Percentiles rank a stretch among this genome's conserved stretches.
Conservation (phyloP, 2,888 invertebrate species). For the Tinea semifulvella region DNA sequence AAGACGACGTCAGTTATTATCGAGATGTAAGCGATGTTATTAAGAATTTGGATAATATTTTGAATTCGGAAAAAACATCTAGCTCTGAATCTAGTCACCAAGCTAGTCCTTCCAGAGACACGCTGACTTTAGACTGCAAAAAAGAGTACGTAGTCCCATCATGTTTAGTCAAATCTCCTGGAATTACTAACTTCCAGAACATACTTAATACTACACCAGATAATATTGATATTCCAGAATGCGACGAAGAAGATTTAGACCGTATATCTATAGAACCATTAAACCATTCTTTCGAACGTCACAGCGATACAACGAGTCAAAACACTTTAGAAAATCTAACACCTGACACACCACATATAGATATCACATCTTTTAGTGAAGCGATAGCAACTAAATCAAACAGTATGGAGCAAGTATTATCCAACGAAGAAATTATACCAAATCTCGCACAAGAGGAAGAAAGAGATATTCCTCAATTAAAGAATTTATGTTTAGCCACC, state of each 20-base stretch:
- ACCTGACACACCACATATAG: slow-evolving; percentile 51
- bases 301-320: slow-evolving; percentile 50
- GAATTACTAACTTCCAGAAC: slow-evolving; percentile 54
- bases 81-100: slow-evolving; percentile 68
- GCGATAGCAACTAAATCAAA: slow-evolving; percentile 5
- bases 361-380: slow-evolving; percentile 24
- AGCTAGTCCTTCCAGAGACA: slow-evolving; percentile 61
- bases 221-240: slow-evolving; percentile 28
- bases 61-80: slow-evolving; percentile 69
- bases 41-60: slow-evolving; percentile 69
- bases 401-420: slow-evolving; percentile 10
- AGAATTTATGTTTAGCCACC: slow-evolving; percentile 50
- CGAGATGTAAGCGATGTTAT: slow-evolving; percentile 70
- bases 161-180: slow-evolving; percentile 55
- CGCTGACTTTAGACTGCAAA: slow-evolving; percentile 54
- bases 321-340: slow-evolving; percentile 54
- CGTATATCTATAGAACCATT: slow-evolving; percentile 51
- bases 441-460: slow-evolving; percentile 16
- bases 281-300: slow-evolving; percentile 56
- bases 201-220: slow-evolving; percentile 42
- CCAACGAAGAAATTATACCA: slow-evolving; percentile 1
- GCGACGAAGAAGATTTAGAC: slow-evolving; percentile 35
- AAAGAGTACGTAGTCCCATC: slow-evolving; percentile 51
- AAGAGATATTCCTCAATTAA: slow-evolving; percentile 39
- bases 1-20: slow-evolving; percentile 69